A percentile compares a stretch with the other conserved stretches of the same genome.
These are phyloP conservation scores for Hoplostethus atlanticus DNA, from an alignment of 2,797 vertebrate species.

Conservation along the genomic window DNA sequence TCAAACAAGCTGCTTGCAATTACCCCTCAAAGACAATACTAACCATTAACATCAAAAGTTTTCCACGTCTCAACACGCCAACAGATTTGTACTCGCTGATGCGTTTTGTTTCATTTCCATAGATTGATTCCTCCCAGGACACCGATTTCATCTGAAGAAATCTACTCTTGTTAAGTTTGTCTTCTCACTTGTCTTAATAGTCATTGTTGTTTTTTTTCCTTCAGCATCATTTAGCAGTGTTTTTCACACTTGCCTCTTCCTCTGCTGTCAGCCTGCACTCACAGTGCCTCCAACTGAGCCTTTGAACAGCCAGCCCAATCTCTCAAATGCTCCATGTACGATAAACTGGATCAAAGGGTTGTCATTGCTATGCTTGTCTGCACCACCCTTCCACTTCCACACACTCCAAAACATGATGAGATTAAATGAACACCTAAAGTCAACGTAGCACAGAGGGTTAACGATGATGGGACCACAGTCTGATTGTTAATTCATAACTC, in stretches of 20 bases:
- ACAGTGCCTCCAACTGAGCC: constrained; percentile 65
- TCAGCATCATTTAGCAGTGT: constrained; percentile 3
- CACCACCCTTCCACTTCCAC: constrained; percentile 17
- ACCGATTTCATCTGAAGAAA: constrained; percentile 15
- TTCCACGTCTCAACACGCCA: background rate
- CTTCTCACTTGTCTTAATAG: constrained; percentile 36
- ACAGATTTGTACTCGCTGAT: constrained; percentile 32
- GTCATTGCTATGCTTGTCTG: background rate
- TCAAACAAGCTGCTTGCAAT: constrained; percentile 49
- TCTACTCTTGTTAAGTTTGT: constrained; percentile 37
- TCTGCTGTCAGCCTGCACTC: constrained; percentile 58
- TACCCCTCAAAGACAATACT: constrained; percentile 43
- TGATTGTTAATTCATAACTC: constrained; percentile 60
- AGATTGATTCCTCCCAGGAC: background rate
- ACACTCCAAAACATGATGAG: constrained; percentile 56
- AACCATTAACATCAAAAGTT: constrained; percentile 37
- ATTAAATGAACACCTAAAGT: constrained; percentile 72
- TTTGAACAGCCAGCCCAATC: constrained; percentile 57
- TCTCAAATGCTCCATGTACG: constrained; percentile 62
- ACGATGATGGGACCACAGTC: constrained; percentile 52
- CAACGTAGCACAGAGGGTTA: constrained; percentile 67
- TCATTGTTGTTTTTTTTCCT: constrained; percentile 19
- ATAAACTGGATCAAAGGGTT: constrained; percentile 75
- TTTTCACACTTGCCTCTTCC: constrained; percentile 67
- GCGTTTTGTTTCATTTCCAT: background rate